Evolutionary conservation across 1,140 invertebrate species (phyloP), one percentile per base, ranked within the genome.

Genomic region (Panagrolaimus sp.): DNA sequence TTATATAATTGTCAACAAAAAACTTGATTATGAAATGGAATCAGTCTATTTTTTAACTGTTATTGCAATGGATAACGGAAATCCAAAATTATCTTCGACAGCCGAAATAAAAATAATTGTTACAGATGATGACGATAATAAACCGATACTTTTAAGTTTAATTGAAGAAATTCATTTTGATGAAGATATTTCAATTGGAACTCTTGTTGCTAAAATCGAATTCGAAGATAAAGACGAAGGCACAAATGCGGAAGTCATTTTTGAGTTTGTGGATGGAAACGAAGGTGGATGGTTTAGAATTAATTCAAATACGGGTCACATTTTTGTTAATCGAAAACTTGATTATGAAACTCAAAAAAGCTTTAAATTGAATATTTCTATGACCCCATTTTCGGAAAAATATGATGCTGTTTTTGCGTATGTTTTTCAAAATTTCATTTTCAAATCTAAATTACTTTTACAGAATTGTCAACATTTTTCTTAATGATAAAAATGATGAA

Each of bases 351-450:
- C 17, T 12, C 21, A 58, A 17, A 10, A 58, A 26, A 12, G 17
- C 12, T 28, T 26, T 14, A 26, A n/a, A 26, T 24, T 58, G 8
- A 58, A 58, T 21, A 28, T 58, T 58, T 58, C 52, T 58, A 28
- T 58, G 10, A n/a, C 17, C 8, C 17, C 52, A 24, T 58, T 58
- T 58, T 21, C 52, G 17, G 28, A n/a, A 58, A 58, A 58, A 58
- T 28, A 58, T 28, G 21, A 1, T 12, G n/a, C 52, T n/a, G 10
- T 12, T 4, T 58, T n/a, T 38, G 32, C 32, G 32, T 38, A 38
- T 4, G 32, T 7, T 38, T 38, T 38, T 38, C 32, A 38, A n/a
- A n/a, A 38, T 38, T 38, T 4, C 32, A 38, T 38, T 38, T 38
- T 38, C 2, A 7, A 38, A 38, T 4, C 32, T 4, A 38, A 4